Evolutionary conservation across 2,113 vertebrate species (phyloP).

Genomic region (Ophthalmotilapia sp.): DNA sequence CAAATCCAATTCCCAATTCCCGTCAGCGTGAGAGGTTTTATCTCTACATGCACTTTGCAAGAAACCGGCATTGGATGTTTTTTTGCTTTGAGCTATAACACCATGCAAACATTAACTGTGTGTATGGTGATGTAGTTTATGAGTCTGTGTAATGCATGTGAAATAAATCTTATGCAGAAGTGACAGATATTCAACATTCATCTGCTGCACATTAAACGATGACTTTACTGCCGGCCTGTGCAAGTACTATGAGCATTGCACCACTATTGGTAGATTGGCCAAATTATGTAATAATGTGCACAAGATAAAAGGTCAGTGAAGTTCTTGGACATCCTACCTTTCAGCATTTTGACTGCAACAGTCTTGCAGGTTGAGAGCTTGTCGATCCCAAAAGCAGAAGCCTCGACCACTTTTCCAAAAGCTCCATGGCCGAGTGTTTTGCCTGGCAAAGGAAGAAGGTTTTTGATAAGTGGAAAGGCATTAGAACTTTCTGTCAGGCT

Average conservation of each 20-base stretch:
- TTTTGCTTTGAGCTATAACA: conserved; percentile 1
- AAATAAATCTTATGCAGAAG: conserved; percentile 10
- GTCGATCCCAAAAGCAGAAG: conserved; percentile 92
- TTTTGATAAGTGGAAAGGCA: conserved; percentile 1
- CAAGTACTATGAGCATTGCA: background rate
- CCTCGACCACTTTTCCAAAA: conserved; percentile 93
- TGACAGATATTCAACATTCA: conserved; percentile 5
- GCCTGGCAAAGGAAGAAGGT: conserved; percentile 65
- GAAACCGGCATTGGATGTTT: background rate
- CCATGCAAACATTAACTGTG: conserved; percentile 36
- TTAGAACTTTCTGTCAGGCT: conserved; percentile 26
- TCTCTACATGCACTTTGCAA: background rate
- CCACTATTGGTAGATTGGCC: background rate
- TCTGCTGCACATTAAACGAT: background rate
- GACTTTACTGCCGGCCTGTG: background rate
- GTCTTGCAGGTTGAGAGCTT: conserved; percentile 95
- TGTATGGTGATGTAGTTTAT: conserved; percentile 8
- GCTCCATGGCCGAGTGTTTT: conserved; percentile 93
- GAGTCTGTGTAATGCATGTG: background rate
- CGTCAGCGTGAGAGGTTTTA: conserved; percentile 7
- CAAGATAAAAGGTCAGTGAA: background rate
- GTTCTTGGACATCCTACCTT: conserved; percentile 72
- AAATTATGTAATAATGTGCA: background rate
- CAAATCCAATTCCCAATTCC: background rate
- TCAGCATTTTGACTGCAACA: conserved; percentile 95